Evolutionary conservation across 2,113 vertebrate genomes (phyloP), one percentile per base, ranked within the genome.

Genomic region (Dendropsophus ebraccatus): DNA sequence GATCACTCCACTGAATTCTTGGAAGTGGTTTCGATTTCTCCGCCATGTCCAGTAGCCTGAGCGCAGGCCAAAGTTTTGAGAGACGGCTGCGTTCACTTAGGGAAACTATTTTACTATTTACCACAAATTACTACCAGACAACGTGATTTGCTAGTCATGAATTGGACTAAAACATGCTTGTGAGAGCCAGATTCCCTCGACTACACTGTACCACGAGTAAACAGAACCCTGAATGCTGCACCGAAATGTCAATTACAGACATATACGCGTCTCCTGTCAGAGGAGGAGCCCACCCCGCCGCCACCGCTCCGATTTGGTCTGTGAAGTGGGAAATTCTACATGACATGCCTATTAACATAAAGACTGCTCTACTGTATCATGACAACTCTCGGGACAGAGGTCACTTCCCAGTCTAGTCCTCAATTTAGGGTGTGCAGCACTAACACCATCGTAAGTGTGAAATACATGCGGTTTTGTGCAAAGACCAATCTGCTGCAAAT

Each of bases 71-170:
- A 76, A 76, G 74, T 76, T 76, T 79, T 58, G 76, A 79, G 14
- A 79, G 76, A 56, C 76, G 19, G 52, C 76, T 79, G 69, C 49
- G 56, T 83, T 83, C 82, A 65, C 76, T 79, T 67, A 73, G n/a
- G 62, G 70, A 69, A 82, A 70, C 50, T 73, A 83, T 83, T 83
- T 73, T 74, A 74, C 76, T 52, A 79, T 79, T 79, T 79, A 79
- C 82, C 69, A 37, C 82, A 83, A 83, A 83, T 83, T 73, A 83
- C 82, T 73, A 79, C 52, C 60, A 82, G 82, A 83, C 82, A 83
- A 83, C n/a, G 41, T 58, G 69, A 72, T 73, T 73, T 83, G 76
- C 76, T 58, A 79, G 76, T 35, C 69, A 54, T 62, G 82, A 56
- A 74, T 84, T 84, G 69, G 72, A 60, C 82, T 62, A 75, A 84